Base-by-base conservation (phyloP, 2,797 vertebrate genomes). In the Coranthus polyacanthus region DNA sequence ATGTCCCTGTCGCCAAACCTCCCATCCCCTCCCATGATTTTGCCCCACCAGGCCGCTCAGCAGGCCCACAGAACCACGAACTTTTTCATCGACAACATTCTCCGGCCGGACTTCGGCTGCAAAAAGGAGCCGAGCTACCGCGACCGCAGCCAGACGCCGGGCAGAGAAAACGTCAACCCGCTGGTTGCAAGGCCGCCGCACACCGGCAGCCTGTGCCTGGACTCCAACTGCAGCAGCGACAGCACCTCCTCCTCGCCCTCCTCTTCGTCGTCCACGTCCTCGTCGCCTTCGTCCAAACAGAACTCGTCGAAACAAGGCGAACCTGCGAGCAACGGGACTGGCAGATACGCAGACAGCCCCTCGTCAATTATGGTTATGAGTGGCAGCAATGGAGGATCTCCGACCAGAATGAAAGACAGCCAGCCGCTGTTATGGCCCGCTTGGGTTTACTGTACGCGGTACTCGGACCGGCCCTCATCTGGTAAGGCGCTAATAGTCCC, bases 71-170 rank as follows among this genome's bases (percentile, higher is more conserved):
- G 96, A 88, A 97, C 94, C 88, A 97, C 97, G 75, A 97, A 98
- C 96, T 98, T 97, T 89, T 97, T 98, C 92, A 97, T 97, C 82
- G 97, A 97, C 92, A 96, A 98, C 93, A 98, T 98, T 84, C 92
- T 98, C 45, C 95, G 96, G 82, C 97, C 97, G 79, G 97, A 98
- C 92, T 98, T 98, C 89, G 97, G 97, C 91, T 96, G 96, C 94
- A 94, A 95, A 73, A 96, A 95, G 85, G 96, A 97, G 88, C 86
- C 82, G 75, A 89, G 85, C 32, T 93, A 92, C 81, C 92, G 94
- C 47, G 95, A 95, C 6, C 90, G 95, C 68, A 92, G 93, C 88
- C 94, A 94, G 86, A 94, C 93, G 49, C 86, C 95, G 86, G 95
- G 95, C 80, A 90, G 96, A 78, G 96, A 97, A 62, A 95, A 95